These are phyloP conservation scores for Cathartes aura DNA, from an alignment of 2,113 vertebrate genomes.

Conservation along the genomic window DNA sequence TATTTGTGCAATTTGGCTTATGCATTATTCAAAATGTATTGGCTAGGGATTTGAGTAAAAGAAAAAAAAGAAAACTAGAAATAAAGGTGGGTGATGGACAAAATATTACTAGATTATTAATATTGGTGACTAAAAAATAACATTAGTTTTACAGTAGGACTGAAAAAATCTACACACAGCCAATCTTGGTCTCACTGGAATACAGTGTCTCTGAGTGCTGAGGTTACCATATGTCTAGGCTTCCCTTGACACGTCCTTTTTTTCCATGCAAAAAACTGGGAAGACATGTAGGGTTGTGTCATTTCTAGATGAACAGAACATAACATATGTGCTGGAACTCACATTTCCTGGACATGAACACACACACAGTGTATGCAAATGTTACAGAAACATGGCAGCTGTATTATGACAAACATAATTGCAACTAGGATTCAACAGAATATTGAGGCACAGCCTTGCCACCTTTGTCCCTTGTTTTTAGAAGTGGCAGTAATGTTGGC, in stretches of 20 bases:
- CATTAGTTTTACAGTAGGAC: not conserved
- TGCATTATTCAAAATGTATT: not conserved
- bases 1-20: not conserved
- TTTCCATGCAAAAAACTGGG: not conserved
- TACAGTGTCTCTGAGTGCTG: not conserved
- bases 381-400: not conserved
- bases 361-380: not conserved
- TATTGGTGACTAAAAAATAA: not conserved
- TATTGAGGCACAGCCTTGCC: not conserved
- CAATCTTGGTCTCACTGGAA: not conserved
- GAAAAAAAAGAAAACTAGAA: not conserved
- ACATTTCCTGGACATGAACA: not conserved
- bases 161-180: not conserved
- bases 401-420: not conserved
- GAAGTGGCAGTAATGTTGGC: not conserved
- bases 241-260: accelerated
- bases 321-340: not conserved
- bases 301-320: not conserved
- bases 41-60: not conserved
- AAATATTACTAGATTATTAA: not conserved
- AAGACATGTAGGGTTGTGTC: not conserved
- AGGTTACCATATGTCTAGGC: not conserved
- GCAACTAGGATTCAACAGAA: not conserved
- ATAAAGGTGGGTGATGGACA: not conserved
- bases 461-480: not conserved